Percentiles rank a stretch among this genome's conserved stretches.
phyloP scores from a whole-genome alignment of 92 coral and sea anemone species.

The Bergia sp. region DNA sequence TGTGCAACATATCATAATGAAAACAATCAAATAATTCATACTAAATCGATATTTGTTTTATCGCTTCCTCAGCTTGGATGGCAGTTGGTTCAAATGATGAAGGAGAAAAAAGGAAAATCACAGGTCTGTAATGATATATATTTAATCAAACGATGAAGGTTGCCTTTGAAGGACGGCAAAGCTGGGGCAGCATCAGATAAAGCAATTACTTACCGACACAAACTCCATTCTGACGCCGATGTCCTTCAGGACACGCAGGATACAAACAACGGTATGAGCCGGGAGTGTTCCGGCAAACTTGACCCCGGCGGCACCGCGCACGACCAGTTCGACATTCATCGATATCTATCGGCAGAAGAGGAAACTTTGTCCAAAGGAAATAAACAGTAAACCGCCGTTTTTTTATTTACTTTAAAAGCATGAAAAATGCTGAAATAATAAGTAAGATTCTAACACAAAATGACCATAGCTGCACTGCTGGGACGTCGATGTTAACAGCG shows the following conservation, averaged over 20 bases:
- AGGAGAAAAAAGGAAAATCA: too few species aligned
- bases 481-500: not conserved
- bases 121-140: too few species aligned
- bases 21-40: too few species aligned
- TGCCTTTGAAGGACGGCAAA: too few species aligned
- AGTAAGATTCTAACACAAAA: too few species aligned
- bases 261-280: constrained; percentile 13
- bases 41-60: too few species aligned
- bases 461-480: not conserved
- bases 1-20: too few species aligned
- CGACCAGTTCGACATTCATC: constrained; percentile 15
- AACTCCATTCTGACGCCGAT: not conserved
- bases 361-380: not conserved
- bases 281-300: not conserved
- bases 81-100: too few species aligned
- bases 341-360: not conserved
- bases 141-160: too few species aligned
- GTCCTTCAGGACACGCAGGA: constrained; percentile 6
- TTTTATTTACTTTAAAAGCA: not conserved
- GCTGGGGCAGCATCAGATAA: too few species aligned
- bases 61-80: too few species aligned
- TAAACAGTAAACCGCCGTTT: not conserved
- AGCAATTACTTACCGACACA: not conserved
- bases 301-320: constrained; percentile 16
- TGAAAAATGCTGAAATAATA: not conserved